Percentiles rank a stretch among this genome's conserved stretches.
Evolutionary conservation across 2,113 vertebrate genomes (phyloP).

Genomic region (Anolis sagrei): DNA sequence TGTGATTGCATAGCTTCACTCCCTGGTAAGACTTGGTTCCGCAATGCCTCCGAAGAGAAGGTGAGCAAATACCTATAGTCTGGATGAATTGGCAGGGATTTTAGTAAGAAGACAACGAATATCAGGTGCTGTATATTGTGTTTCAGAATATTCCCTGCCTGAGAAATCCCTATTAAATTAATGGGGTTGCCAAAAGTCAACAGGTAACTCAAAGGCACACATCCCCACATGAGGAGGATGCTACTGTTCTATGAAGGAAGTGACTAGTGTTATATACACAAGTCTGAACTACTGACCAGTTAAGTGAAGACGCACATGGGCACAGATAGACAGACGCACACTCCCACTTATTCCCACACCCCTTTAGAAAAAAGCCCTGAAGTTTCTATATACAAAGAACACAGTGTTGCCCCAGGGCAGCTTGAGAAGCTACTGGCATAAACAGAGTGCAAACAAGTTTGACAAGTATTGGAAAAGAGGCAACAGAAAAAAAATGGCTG

Average conservation of each 20-base stretch:
- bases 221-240: too few species aligned
- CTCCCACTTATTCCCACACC: neutral
- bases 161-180: too few species aligned
- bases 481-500: neutral
- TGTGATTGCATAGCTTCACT: too few species aligned
- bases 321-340: neutral
- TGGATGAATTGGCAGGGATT: neutral
- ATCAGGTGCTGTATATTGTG: too few species aligned
- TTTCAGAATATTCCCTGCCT: too few species aligned
- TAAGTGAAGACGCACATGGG: neutral
- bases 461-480: slow-evolving; percentile 2
- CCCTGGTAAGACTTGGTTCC: too few species aligned
- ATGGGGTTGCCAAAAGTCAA: too few species aligned
- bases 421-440: neutral
- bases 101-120: neutral
- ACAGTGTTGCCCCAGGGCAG: neutral
- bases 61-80: too few species aligned
- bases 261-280: neutral
- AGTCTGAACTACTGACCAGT: neutral
- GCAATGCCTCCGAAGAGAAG: too few species aligned
- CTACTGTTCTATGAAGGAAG: neutral
- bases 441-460: neutral
- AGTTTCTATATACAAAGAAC: neutral
- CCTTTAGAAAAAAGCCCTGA: neutral
- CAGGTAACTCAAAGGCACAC: too few species aligned